phyloP scores from a whole-genome alignment of 2,113 vertebrate genomes.

The Hippocampus barbouri region DNA sequence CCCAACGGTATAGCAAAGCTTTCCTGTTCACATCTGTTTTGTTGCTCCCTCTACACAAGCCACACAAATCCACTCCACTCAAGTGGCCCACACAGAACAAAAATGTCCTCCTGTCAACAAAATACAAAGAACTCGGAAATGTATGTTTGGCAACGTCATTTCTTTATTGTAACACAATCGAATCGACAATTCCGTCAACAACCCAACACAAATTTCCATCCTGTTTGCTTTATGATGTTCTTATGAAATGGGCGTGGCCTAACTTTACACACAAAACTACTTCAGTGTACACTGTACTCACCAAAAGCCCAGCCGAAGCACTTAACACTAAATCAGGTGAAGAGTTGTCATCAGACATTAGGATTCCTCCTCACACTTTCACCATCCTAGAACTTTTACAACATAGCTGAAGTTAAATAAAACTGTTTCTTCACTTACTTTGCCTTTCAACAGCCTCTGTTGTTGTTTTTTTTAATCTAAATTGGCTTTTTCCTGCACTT shows the following conservation, averaged over 20 bases:
- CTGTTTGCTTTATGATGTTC: not conserved
- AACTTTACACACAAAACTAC: slow-evolving; percentile 10
- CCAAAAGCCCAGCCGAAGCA: slow-evolving; percentile 22
- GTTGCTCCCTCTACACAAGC: not conserved
- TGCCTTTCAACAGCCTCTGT: slow-evolving; percentile 21
- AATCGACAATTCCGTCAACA: too few relatives aligned
- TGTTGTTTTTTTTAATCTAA: slow-evolving; percentile 48
- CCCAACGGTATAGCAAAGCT: slow-evolving; percentile 15
- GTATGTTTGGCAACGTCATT: not conserved
- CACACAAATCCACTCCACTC: not conserved
- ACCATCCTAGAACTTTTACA: not conserved
- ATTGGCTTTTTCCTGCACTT: slow-evolving; percentile 66
- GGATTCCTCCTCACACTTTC: slow-evolving; percentile 7
- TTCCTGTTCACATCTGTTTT: slow-evolving; percentile 3
- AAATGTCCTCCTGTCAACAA: slow-evolving; percentile 11
- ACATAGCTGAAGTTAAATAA: slow-evolving; percentile 24
- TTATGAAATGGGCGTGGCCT: not conserved
- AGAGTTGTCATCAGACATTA: slow-evolving; percentile 16
- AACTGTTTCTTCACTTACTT: slow-evolving; percentile 46
- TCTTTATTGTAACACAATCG: not conserved
- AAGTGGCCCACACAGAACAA: not conserved
- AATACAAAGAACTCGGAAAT: not conserved
- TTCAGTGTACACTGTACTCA: slow-evolving; percentile 40
- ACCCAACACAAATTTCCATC: not conserved
- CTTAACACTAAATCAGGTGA: slow-evolving; percentile 38